Evolutionary conservation across 92 coral and sea anemone species (phyloP), one percentile per base, ranked within the genome.

Genomic region (Phenganax marumi): DNA sequence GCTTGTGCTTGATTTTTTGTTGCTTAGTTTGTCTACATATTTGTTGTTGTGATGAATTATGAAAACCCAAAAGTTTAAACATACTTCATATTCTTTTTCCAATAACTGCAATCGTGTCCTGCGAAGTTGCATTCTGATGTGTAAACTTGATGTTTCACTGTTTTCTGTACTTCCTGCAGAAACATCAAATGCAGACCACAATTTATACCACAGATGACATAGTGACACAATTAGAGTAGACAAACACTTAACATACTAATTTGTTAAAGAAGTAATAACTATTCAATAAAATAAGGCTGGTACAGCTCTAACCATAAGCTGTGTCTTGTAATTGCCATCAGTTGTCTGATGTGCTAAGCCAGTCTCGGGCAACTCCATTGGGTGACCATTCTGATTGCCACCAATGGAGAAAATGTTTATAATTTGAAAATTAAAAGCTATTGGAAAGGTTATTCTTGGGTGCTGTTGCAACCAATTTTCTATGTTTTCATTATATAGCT

Each of bases 61-160:
- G 3, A 33, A 33, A 33, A 33, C 18, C 18, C 25, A 19, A 13
- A 19, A 25, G 68, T 62, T 16, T 54, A 43, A 12, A 65, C 89
- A 66, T 52, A 91, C 99, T 97, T 96, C 99, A 80, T 91, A 96
- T 77, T 96, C 99, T 49, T 85, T 90, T 84, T 97, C 90, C 43
- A 96, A 87, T 26, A 96, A 86, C 55, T 92, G 96, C 83, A 96
- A 88, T 83, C 99, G 87, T 48, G 99, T 92, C 61, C 92, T 84
- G 73, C 99, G 89, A 33, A 96, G 86, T 85, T 96, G 96, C 19
- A 87, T 89, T 83, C 97, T 89, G n/a, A 93, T 96, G 76, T 92
- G 86, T 53, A 91, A 77, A 57, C 90, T 94, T 80, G 91, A 84
- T 48, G 86, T 86, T 51, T 92, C 91, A 21, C 91, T 97, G 47